phyloP scores from a whole-genome alignment of 2,888 invertebrate genomes.

The Clusia tigrina region DNA sequence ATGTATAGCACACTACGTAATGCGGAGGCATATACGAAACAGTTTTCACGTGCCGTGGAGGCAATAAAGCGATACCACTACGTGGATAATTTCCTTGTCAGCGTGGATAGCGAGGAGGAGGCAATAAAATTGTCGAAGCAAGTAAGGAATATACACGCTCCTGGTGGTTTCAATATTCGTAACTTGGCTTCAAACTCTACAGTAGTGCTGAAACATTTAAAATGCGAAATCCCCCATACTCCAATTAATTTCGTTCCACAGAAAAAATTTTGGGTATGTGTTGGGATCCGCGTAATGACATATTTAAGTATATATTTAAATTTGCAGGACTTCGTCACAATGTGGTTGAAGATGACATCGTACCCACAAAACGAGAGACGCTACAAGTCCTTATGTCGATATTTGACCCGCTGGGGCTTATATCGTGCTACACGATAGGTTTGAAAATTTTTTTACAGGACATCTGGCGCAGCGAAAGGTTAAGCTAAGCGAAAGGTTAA shows the following conservation, averaged over 20 bases:
- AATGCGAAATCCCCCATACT: not conserved
- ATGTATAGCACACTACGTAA: slow-evolving; percentile 26
- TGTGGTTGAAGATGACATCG: slow-evolving; percentile 19
- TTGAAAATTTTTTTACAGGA: slow-evolving; percentile 44
- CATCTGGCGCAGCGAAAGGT: slow-evolving; percentile 27
- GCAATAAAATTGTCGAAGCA: slow-evolving; percentile 24
- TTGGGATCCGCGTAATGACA: slow-evolving; percentile 34
- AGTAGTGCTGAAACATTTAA: not conserved
- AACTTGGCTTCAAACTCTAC: slow-evolving; percentile 38
- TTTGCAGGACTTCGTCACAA: slow-evolving; percentile 12
- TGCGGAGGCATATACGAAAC: slow-evolving; percentile 13
- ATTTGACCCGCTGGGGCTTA: slow-evolving; percentile 48
- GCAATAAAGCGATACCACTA: slow-evolving; percentile 42
- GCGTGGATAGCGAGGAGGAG: slow-evolving; percentile 32
- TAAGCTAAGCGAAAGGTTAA: too few species aligned
- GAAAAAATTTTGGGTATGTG: slow-evolving; percentile 31
- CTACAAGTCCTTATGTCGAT: slow-evolving; percentile 43
- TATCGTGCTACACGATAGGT: slow-evolving; percentile 36
- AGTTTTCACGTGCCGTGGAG: slow-evolving; percentile 33
- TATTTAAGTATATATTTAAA: slow-evolving; percentile 34
- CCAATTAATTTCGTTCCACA: not conserved
- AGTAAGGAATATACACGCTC: slow-evolving; percentile 5
- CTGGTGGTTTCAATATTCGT: slow-evolving; percentile 26
- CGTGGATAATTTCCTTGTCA: slow-evolving; percentile 44
- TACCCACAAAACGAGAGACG: slow-evolving; percentile 38